Evolutionary conservation across 2,797 vertebrate species (phyloP).

Genomic region (Phataginus tetradactyla): DNA sequence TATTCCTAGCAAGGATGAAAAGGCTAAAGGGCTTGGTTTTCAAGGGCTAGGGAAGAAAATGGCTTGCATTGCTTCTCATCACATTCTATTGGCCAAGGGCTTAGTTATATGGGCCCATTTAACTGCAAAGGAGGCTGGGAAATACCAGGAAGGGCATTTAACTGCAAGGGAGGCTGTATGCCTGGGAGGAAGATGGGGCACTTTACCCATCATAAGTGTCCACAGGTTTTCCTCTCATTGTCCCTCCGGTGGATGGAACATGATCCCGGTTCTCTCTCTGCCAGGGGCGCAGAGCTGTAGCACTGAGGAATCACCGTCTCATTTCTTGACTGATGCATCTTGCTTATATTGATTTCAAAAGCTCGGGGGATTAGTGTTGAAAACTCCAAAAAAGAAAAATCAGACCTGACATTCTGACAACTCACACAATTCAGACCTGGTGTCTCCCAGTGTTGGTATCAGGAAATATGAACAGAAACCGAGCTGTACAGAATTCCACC

Average conservation of each 20-base stretch:
- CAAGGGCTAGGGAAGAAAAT: conserved; percentile 4
- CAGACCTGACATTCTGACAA: neutral
- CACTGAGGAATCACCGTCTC: neutral
- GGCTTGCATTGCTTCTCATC: neutral
- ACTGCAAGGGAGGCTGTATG: neutral
- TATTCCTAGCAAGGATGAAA: conserved; percentile 10
- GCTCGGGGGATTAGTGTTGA: neutral
- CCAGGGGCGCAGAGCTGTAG: neutral
- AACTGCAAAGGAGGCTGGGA: neutral
- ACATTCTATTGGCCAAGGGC: neutral
- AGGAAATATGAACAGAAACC: neutral
- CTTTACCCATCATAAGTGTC: neutral
- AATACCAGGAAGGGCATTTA: neutral
- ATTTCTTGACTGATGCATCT: neutral
- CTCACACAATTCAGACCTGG: neutral
- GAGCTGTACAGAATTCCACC: neutral
- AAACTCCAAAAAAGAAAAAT: neutral
- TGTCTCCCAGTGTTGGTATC: neutral
- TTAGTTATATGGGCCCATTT: neutral
- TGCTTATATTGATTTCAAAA: conserved; percentile 20
- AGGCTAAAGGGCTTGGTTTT: neutral
- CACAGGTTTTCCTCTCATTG: neutral
- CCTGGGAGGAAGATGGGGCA: neutral
- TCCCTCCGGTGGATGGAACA: neutral
- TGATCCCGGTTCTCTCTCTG: neutral